Percentiles rank a stretch among this genome's conserved stretches.
Evolutionary conservation across 1,140 invertebrate species (phyloP).

Genomic region (Ephestia elutella): DNA sequence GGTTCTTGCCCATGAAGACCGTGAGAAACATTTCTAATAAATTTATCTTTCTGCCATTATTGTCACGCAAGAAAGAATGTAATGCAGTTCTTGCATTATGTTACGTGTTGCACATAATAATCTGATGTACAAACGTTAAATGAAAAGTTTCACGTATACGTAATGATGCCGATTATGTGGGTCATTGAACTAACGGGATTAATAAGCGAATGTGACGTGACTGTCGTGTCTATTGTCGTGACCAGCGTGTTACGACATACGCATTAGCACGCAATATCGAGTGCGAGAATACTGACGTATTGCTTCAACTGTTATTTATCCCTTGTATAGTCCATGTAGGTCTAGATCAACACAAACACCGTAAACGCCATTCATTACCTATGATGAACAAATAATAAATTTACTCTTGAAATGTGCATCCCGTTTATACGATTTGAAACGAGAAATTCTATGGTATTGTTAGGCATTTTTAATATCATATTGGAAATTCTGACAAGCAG

Average conservation of each 20-base stretch:
- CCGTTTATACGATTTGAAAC: background rate
- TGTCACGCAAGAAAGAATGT: slow-evolving; percentile 44
- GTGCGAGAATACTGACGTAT: slow-evolving; percentile 8
- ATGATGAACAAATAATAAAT: no score
- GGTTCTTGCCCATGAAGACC: slow-evolving; percentile 28
- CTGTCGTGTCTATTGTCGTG: slow-evolving; percentile 31
- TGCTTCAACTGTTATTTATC: background rate
- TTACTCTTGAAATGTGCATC: no score
- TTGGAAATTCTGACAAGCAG: background rate
- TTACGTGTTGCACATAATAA: slow-evolving; percentile 29
- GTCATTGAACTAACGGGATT: slow-evolving; percentile 58
- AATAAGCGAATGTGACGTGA: slow-evolving; percentile 17
- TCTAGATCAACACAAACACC: background rate
- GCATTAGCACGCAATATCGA: slow-evolving; percentile 15
- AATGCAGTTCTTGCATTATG: slow-evolving; percentile 30
- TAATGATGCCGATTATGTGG: slow-evolving; percentile 41
- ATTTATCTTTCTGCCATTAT: slow-evolving; percentile 52
- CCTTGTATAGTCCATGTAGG: background rate
- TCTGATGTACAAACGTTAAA: slow-evolving; percentile 28
- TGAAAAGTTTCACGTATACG: slow-evolving; percentile 34
- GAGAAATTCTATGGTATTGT: background rate
- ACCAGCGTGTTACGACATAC: slow-evolving; percentile 27
- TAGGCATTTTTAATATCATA: background rate
- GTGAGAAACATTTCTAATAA: slow-evolving; percentile 57
- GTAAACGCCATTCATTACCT: no score